Evolutionary conservation across 2,113 vertebrate genomes (phyloP).

Genomic region (Megaceryle maxima): DNA sequence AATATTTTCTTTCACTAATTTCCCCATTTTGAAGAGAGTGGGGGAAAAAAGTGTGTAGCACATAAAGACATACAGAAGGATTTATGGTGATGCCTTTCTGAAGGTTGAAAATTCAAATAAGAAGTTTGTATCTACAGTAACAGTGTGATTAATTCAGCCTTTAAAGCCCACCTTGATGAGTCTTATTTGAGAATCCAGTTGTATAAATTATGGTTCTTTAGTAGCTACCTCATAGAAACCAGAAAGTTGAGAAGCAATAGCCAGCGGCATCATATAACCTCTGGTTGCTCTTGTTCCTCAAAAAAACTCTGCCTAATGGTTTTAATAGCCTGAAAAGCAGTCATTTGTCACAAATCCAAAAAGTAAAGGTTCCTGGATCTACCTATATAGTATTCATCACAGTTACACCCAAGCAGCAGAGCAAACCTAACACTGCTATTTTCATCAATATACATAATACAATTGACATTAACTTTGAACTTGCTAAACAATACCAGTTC

Average conservation of each 20-base stretch:
- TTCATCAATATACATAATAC: slow-evolving; percentile 4
- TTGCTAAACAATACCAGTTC: background rate
- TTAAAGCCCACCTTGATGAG: slow-evolving; percentile 38
- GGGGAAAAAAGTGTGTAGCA: background rate
- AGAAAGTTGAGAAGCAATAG: slow-evolving; percentile 35
- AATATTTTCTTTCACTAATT: background rate
- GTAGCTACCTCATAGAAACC: slow-evolving; percentile 56
- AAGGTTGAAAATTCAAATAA: slow-evolving; percentile 5
- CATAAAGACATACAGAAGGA: background rate
- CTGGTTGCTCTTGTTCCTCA: slow-evolving; percentile 47
- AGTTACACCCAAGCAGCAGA: background rate
- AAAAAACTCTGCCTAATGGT: slow-evolving; percentile 17
- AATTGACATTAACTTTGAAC: background rate
- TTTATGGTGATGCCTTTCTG: background rate
- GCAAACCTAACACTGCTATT: background rate
- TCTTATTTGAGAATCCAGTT: slow-evolving; percentile 43
- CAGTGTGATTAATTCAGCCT: slow-evolving; percentile 32
- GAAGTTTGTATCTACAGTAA: background rate
- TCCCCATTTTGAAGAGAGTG: background rate
- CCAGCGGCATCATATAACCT: slow-evolving; percentile 48
- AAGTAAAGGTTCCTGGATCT: slow-evolving; percentile 34
- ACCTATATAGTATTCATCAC: background rate
- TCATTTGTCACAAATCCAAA: slow-evolving; percentile 34
- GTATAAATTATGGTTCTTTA: slow-evolving; percentile 53
- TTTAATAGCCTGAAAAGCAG: slow-evolving; percentile 42